Conservation (phyloP, 2,888 invertebrate species). For the Synanthedon vespiformis region DNA sequence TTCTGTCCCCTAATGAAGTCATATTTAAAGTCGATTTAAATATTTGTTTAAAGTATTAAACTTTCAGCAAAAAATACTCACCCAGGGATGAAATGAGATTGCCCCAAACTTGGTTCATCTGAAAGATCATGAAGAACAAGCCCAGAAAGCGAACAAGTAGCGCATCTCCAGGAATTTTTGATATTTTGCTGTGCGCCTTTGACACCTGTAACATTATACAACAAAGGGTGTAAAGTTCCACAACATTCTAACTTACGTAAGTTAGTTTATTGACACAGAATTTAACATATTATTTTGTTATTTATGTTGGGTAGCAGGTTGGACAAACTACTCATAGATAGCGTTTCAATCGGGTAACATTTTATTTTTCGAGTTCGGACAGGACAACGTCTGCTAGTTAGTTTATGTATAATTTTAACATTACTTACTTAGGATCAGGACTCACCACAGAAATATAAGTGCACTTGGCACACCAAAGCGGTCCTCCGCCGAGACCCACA, state of each 20-base stretch:
- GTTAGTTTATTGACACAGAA: no score
- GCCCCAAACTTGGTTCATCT: conserved; percentile 77
- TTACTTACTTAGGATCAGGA: background rate
- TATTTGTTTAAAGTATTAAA: no score
- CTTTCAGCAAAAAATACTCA: conserved; percentile 19
- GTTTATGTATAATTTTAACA: no score
- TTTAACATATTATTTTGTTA: no score
- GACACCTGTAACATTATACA: conserved; percentile 46
- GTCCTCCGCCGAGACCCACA: conserved; percentile 75
- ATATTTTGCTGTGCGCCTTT: conserved; percentile 69
- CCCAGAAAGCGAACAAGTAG: conserved; percentile 77
- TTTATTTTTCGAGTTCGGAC: no score
- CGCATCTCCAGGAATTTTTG: conserved; percentile 65
- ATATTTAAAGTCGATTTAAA: no score
- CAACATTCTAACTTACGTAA: no score
- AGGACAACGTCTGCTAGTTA: no score
- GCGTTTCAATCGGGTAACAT: no score
- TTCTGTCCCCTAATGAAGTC: background rate
- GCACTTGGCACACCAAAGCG: conserved; percentile 79
- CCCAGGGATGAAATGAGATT: conserved; percentile 75
- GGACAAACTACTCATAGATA: no score
- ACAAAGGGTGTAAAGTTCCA: no score
- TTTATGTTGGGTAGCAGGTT: no score
- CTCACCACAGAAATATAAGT: conserved; percentile 75
- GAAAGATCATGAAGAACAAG: conserved; percentile 80